Evolutionary conservation across 2,797 vertebrate genomes (phyloP).

Genomic region (Cercopithecus diana): DNA sequence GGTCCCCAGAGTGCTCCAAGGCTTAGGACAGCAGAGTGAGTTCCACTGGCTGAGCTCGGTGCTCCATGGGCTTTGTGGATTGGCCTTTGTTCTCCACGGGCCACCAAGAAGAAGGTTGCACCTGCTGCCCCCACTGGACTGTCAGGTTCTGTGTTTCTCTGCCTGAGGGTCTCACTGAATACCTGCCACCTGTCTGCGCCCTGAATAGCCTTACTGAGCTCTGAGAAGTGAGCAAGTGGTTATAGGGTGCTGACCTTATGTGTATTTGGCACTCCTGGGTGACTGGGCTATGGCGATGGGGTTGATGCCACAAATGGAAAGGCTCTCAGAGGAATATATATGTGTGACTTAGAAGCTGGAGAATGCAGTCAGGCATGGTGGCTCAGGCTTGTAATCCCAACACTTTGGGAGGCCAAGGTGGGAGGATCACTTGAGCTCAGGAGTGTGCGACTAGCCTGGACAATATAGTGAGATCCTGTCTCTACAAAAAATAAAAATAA

Average conservation of each 20-base stretch:
- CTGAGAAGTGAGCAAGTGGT: background rate
- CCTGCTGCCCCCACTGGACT: background rate
- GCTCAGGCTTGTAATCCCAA: background rate
- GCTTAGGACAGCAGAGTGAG: conserved; percentile 71
- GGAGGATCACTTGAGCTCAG: background rate
- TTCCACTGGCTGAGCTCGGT: background rate
- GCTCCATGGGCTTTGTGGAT: conserved; percentile 53
- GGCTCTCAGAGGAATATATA: background rate
- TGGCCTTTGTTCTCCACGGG: background rate
- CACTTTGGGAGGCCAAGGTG: background rate
- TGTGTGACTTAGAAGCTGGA: background rate
- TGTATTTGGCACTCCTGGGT: background rate
- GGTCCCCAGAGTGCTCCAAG: conserved; percentile 60
- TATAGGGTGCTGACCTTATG: background rate
- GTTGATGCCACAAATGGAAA: background rate
- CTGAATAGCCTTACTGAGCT: background rate
- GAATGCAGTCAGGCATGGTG: background rate
- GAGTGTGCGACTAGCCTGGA: background rate
- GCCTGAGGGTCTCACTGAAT: background rate
- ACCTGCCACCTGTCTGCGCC: background rate
- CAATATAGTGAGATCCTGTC: background rate
- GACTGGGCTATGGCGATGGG: too few relatives aligned
- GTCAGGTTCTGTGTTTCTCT: background rate
- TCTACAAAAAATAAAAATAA: background rate
- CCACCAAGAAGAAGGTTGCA: background rate